Base-by-base conservation (phyloP, 1,140 invertebrate species). In the Catajapyx aquilonaris region DNA sequence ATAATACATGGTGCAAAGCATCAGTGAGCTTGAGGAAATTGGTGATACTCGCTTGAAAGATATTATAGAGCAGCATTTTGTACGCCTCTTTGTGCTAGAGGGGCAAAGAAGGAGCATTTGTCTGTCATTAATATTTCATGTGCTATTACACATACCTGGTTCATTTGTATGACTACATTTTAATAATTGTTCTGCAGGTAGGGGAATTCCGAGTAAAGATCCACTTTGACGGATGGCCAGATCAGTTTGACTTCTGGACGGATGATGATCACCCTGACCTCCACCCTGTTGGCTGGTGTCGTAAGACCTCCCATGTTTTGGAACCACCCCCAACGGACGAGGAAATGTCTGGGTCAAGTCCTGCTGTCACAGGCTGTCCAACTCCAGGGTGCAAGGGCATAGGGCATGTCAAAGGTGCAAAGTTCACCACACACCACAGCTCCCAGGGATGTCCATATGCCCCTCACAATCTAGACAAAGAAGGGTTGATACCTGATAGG, bases 221-320 rank as follows among this genome's bases (percentile, higher is more conserved):
- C 35, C 71, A 81, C 48, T 88, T 91, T 59, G 87, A 93, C 57
- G 86, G 86, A 7, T 94, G 87, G 83, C 72, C 76, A 1, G 69
- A 74, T 44, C 69, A 72, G 40, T 83, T 87, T 54, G 75, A 80
- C 41, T 86, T 77, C 53, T 91, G 83, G 83, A 59, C 90, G 42
- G 77, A 88, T 51, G 85, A 91, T 53, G 83, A 93, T 58, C 81
- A 73, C 41, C 66, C 76, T 0, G 81, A 90, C 56, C 73, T 95
- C 47, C 86, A 93, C 66, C 86, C 86, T 11, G 68, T 81, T 44
- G 80, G 81, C 17, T 96, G 86, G 85, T 87, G 83, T 53, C 55
- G 68, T 40, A 81, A 81, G 56, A 91, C 84, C 2, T 74, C 74
- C 21, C 83, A 91, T 60, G 74, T 78, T 1, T 52, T 94, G 4